Evolutionary conservation across 2,113 vertebrate genomes (phyloP), one percentile per base, ranked within the genome.

Genomic region (Peromyscus maniculatus): DNA sequence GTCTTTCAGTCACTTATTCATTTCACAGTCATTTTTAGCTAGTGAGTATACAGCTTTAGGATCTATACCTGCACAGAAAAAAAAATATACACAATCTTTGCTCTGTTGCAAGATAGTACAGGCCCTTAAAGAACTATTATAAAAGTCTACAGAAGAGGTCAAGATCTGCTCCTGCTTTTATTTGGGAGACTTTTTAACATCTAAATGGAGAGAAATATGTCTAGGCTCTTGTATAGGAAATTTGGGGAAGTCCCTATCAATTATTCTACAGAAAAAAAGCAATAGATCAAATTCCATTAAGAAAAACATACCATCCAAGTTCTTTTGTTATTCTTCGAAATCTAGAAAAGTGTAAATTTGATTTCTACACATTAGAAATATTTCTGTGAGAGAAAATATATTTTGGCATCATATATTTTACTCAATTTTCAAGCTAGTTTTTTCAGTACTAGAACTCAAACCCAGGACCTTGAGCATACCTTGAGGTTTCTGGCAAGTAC

Each of bases 241-340:
- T 78, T 88, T 75, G 22, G 7, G 33, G 13, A 92, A 90, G 1
- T 43, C 87, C 66, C 16, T 71, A 89, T 11, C 19, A 80, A 16
- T 80, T 84, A 92, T 59, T 87, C 26, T 21, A 57, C n/a, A 31
- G n/a, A 88, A 82, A 88, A 82, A 75, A 91, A 49, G 78, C n/a
- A 19, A 59, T 1, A 91, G 5, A 33, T 87, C 62, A 93, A 92
- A 91, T 95, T 91, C 28, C 16, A 88, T 91, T 78, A 79, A 36
- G 31, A 77, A 96, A 9, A 43, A n/a, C 10, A 69, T 86, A 79
- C 84, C 24, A 46, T 80, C 22, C 62, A 92, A 95, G 74, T 82
- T 92, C 46, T 77, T 91, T 92, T 91, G 13, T 15, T 92, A 91
- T 43, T 89, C 89, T 87, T 96, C 89, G 67, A 87, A 96, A 69